A percentile compares a stretch with the other conserved stretches of the same genome.
Evolutionary conservation across 2,888 invertebrate species (phyloP).

Genomic region (Herminia tarsipennalis): DNA sequence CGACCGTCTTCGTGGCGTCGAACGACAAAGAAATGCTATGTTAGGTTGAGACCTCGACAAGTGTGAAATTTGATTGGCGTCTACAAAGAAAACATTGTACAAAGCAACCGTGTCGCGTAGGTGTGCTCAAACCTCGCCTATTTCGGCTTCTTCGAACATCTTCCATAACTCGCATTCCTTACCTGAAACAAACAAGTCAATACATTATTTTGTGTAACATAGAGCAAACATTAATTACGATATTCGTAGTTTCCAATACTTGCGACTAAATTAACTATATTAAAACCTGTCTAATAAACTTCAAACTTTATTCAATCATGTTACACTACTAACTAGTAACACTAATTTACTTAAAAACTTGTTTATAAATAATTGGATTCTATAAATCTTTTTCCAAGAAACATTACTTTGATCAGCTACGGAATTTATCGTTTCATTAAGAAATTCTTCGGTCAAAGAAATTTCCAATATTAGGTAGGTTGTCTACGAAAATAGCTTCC

Average conservation of each 20-base stretch:
- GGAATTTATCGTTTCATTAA: conserved; percentile 61
- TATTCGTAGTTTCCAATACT: no score
- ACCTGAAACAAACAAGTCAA: conserved; percentile 50
- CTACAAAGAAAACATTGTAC: conserved; percentile 52
- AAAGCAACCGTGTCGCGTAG: conserved; percentile 28
- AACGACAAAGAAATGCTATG: conserved; percentile 63
- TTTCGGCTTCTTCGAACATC: conserved; percentile 6
- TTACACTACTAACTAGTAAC: conserved; percentile 21
- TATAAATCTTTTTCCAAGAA: conserved; percentile 38
- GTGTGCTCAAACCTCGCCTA: conserved; percentile 26
- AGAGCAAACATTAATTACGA: neutral
- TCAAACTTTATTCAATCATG: conserved; percentile 19
- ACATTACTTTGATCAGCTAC: conserved; percentile 50
- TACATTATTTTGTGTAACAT: conserved; percentile 1
- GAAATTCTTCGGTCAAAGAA: conserved; percentile 53
- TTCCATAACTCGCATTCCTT: conserved; percentile 19
- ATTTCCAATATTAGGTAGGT: conserved; percentile 41
- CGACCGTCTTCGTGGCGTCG: conserved; percentile 53
- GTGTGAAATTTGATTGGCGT: conserved; percentile 70
- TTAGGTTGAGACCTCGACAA: conserved; percentile 57
- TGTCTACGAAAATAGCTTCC: conserved; percentile 37
- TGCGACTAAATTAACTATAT: no score
- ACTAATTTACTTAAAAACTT: conserved; percentile 27
- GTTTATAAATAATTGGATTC: conserved; percentile 36
- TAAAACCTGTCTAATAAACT: neutral